A percentile compares a stretch with the other conserved stretches of the same genome.
These are phyloP conservation scores for Operophtera brumata DNA, from an alignment of 2,888 invertebrate species.

Conservation along the genomic window DNA sequence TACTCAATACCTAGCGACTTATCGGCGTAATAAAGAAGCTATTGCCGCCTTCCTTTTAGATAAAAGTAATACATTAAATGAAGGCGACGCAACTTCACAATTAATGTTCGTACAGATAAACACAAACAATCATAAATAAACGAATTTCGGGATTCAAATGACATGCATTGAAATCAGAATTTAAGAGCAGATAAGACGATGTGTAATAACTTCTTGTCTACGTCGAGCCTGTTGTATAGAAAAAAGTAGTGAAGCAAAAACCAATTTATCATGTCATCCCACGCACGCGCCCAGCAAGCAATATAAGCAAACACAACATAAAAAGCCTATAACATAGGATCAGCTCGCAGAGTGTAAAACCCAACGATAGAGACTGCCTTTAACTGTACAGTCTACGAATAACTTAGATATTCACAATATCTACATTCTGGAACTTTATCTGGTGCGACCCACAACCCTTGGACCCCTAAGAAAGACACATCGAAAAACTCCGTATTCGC, in stretches of 20 bases:
- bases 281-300: conserved; percentile 68
- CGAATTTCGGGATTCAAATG: conserved; percentile 42
- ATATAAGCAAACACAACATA: conserved; percentile 69
- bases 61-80: conserved; percentile 54
- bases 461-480: conserved; percentile 62
- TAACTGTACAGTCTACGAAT: conserved; percentile 69
- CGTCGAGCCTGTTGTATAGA: conserved; percentile 66
- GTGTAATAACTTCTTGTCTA: conserved; percentile 66
- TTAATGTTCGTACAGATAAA: conserved; percentile 32
- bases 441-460: conserved; percentile 63
- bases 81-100: conserved; percentile 52
- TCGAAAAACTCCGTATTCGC: conserved; percentile 55
- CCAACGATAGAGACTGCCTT: conserved; percentile 75
- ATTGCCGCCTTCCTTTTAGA: conserved; percentile 56
- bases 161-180: conserved; percentile 48
- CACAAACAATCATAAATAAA: conserved; percentile 41
- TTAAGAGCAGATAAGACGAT: conserved; percentile 50
- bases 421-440: conserved; percentile 78
- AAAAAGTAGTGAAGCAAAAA: conserved; percentile 67
- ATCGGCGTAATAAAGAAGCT: conserved; percentile 51
- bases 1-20: conserved; percentile 38
- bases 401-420: conserved; percentile 81
- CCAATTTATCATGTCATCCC: conserved; percentile 75
- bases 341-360: conserved; percentile 75
- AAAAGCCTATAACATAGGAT: conserved; percentile 62